These are phyloP conservation scores for Eolophus roseicapilla DNA, from an alignment of 2,113 vertebrate species.

Conservation along the genomic window DNA sequence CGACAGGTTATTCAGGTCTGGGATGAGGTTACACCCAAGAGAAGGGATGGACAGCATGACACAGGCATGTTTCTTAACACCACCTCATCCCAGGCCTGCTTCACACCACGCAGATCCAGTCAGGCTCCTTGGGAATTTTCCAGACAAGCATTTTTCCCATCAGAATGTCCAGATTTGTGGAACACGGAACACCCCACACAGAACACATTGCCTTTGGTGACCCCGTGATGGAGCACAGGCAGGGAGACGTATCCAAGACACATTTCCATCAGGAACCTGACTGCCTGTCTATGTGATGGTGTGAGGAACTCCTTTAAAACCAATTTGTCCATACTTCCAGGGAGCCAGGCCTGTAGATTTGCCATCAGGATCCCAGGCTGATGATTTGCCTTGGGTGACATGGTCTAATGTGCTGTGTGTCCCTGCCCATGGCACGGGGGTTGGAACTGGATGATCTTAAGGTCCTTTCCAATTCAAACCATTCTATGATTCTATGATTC, in stretches of 20 bases:
- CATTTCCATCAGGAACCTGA: neutral
- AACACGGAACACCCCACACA: neutral
- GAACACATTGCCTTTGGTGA: neutral
- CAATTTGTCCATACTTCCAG: neutral
- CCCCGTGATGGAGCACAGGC: neutral
- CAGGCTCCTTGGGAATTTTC: slow-evolving; percentile 1
- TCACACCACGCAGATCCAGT: neutral
- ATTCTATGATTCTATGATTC: too few species aligned
- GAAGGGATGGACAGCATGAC: neutral
- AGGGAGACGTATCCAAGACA: neutral
- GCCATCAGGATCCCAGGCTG: neutral
- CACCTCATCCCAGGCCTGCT: neutral
- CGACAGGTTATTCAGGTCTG: slow-evolving; percentile 51
- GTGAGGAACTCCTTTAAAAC: neutral
- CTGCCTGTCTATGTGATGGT: neutral
- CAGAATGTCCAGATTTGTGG: neutral
- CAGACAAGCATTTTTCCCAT: neutral
- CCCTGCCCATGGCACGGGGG: too few species aligned
- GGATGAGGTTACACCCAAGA: slow-evolving; percentile 2
- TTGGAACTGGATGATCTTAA: too few species aligned
- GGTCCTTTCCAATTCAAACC: too few species aligned
- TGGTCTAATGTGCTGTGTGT: neutral
- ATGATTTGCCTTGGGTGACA: neutral
- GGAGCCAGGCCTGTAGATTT: neutral
- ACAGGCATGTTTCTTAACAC: neutral